phyloP scores from a whole-genome alignment of 2,797 vertebrate genomes.

The Phaenicophaeus curvirostris region DNA sequence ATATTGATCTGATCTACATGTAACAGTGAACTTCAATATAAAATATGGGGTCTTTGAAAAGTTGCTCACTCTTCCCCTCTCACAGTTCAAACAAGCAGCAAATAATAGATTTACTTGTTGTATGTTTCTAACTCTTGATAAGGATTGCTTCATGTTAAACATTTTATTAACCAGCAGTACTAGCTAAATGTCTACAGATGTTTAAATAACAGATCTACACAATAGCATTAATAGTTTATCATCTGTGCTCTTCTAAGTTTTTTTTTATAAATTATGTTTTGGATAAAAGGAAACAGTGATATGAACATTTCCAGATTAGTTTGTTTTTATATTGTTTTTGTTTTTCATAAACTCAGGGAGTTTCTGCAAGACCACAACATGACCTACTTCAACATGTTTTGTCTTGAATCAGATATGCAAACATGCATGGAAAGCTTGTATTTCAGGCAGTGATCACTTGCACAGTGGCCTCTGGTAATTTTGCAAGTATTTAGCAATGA shows the following conservation, averaged over 20 bases:
- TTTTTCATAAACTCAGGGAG: neutral
- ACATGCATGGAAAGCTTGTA: neutral
- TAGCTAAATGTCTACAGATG: neutral
- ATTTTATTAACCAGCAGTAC: conserved; percentile 7
- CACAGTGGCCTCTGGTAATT: neutral
- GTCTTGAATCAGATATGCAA: neutral
- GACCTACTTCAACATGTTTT: neutral
- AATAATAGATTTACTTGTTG: neutral
- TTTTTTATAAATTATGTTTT: neutral
- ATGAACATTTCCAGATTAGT: neutral
- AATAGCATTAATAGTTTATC: neutral
- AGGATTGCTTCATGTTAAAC: neutral
- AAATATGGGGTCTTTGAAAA: neutral
- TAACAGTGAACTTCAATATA: neutral
- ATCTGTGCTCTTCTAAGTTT: neutral
- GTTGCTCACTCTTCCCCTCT: neutral
- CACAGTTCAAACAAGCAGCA: neutral
- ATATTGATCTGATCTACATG: neutral
- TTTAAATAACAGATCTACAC: neutral
- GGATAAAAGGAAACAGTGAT: neutral
- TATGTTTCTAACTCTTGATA: neutral
- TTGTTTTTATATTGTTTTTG: neutral
- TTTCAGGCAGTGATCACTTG: neutral
- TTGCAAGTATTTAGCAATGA: neutral
- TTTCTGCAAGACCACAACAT: neutral